These are phyloP conservation scores for Lamellibrachia satsuma DNA, from an alignment of 2,888 invertebrate genomes.

Conservation along the genomic window DNA sequence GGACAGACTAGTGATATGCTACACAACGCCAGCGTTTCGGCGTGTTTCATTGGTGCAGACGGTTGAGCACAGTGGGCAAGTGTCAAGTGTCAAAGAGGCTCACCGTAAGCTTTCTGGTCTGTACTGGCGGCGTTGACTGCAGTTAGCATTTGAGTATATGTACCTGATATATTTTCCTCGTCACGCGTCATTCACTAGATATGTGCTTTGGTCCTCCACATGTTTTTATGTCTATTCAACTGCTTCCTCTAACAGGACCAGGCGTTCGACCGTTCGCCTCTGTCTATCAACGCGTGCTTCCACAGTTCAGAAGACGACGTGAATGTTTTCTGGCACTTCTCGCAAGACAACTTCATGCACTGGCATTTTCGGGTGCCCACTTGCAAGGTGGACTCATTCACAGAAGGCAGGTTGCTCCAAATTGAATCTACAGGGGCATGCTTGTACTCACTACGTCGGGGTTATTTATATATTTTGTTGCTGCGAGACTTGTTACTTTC, in stretches of 20 bases:
- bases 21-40: no score
- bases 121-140: no score
- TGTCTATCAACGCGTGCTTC: slow-evolving; percentile 20
- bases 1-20: no score
- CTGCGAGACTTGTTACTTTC: background rate
- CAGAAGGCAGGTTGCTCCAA: background rate
- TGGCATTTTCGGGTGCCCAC: background rate
- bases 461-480: background rate
- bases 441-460: background rate
- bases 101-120: no score
- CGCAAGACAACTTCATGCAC: background rate
- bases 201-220: slow-evolving; percentile 21
- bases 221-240: slow-evolving; percentile 18
- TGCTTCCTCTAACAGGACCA: slow-evolving; percentile 21
- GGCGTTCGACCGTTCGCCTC: slow-evolving; percentile 21
- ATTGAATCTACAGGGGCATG: background rate
- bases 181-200: no score
- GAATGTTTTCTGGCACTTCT: slow-evolving; percentile 23
- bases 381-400: background rate
- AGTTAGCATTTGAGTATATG: no score
- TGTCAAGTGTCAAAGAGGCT: no score
- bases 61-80: no score
- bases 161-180: no score
- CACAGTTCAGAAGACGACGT: slow-evolving; percentile 6
- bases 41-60: no score